Conservation (phyloP, 2,113 vertebrate genomes). For the Galbula dea region DNA sequence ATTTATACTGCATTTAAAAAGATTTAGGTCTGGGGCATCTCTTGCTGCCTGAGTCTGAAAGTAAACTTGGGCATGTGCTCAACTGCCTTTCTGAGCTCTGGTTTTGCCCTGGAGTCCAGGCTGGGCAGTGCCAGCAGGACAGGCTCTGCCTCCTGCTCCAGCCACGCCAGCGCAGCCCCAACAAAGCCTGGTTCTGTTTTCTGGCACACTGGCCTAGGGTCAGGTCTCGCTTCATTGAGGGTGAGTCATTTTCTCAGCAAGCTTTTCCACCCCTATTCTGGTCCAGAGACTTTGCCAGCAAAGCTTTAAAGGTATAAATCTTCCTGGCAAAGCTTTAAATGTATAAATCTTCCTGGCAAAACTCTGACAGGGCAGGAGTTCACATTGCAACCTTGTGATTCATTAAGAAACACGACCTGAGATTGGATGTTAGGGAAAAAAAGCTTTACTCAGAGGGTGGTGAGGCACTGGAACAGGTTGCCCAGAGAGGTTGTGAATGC, state of each 20-base stretch:
- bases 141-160: background rate
- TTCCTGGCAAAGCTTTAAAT: background rate
- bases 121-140: background rate
- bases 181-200: background rate
- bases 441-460: no score
- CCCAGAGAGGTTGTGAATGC: no score
- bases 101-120: background rate
- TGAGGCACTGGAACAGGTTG: no score
- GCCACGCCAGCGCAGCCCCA: background rate
- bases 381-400: background rate
- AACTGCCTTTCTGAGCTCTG: background rate
- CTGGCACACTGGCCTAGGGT: rapidly evolving
- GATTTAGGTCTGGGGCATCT: background rate
- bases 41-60: background rate
- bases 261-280: background rate
- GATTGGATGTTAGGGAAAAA: no score
- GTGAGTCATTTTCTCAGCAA: background rate
- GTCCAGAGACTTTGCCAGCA: background rate
- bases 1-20: background rate
- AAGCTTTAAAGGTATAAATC: background rate
- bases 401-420: background rate
- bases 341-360: background rate
- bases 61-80: background rate
- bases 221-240: background rate
- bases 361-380: background rate